These are phyloP conservation scores for Spilosoma lubricipeda DNA, from an alignment of 2,888 invertebrate genomes.

Conservation along the genomic window DNA sequence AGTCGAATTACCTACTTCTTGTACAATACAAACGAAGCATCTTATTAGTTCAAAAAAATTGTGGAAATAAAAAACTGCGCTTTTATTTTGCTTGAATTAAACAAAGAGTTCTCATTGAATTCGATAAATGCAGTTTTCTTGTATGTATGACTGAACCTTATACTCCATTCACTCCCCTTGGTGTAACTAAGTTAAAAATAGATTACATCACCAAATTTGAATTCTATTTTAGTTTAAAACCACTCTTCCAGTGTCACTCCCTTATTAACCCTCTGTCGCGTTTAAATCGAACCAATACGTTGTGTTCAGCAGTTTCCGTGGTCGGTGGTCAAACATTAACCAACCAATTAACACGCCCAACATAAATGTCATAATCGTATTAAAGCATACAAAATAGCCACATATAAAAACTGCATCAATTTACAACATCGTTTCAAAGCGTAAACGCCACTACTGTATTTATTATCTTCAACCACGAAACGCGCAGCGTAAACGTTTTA, in stretches of 20 bases:
- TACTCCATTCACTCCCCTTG: not conserved
- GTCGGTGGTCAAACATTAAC: slow-evolving; percentile 11
- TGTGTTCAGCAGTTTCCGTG: not conserved
- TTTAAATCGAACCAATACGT: not conserved
- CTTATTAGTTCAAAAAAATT: not conserved
- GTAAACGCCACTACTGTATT: slow-evolving; percentile 49
- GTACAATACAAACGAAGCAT: not conserved
- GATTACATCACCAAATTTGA: not conserved
- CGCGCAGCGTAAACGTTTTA: slow-evolving; percentile 48
- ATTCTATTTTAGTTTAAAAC: not conserved
- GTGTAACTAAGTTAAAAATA: not conserved
- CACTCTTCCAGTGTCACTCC: not conserved
- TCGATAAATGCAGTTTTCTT: not conserved
- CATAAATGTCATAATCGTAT: slow-evolving; percentile 30
- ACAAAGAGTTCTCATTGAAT: not conserved
- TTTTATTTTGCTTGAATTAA: not conserved
- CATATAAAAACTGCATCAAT: slow-evolving; percentile 31
- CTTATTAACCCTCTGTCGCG: not conserved
- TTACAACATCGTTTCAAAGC: slow-evolving; percentile 37
- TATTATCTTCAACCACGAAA: slow-evolving; percentile 61
- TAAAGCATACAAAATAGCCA: slow-evolving; percentile 23
- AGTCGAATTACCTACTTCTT: not conserved
- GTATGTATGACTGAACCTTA: not conserved
- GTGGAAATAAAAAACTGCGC: not conserved
- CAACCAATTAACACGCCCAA: not conserved